Evolutionary conservation across 2,113 vertebrate species (phyloP).

Genomic region (Regulus satrapa): DNA sequence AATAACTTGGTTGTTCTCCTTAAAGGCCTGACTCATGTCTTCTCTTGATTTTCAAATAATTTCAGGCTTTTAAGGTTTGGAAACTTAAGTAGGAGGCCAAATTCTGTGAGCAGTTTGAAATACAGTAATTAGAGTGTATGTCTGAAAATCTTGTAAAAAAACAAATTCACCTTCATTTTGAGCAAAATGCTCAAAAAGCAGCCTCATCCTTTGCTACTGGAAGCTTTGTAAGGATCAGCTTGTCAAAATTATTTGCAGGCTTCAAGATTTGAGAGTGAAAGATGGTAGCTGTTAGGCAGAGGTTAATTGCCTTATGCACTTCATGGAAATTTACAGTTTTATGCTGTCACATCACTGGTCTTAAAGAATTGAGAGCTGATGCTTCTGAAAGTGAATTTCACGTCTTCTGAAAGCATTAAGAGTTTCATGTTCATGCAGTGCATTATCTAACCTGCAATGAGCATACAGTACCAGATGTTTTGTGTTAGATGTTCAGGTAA

Average conservation of each 20-base stretch:
- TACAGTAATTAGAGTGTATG: neutral
- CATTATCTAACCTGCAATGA: neutral
- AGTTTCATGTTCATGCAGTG: neutral
- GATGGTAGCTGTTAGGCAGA: neutral
- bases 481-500: neutral
- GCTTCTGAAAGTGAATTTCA: constrained; percentile 1
- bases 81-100: neutral
- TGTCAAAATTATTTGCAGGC: constrained; percentile 2
- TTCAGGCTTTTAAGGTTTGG: constrained; percentile 2
- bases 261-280: neutral
- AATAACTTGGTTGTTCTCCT: neutral
- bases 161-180: neutral
- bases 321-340: constrained; percentile 15
- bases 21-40: neutral
- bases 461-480: neutral
- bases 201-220: neutral
- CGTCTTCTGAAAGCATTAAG: neutral
- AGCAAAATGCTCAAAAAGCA: neutral
- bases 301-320: constrained; percentile 14
- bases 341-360: neutral
- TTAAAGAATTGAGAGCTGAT: neutral
- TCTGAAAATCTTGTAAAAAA: neutral
- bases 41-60: constrained; percentile 1
- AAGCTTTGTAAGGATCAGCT: neutral
- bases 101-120: neutral